A percentile compares a stretch with the other conserved stretches of the same genome.
Conservation (phyloP, 2,113 vertebrate genomes). For the Tichodroma muraria region DNA sequence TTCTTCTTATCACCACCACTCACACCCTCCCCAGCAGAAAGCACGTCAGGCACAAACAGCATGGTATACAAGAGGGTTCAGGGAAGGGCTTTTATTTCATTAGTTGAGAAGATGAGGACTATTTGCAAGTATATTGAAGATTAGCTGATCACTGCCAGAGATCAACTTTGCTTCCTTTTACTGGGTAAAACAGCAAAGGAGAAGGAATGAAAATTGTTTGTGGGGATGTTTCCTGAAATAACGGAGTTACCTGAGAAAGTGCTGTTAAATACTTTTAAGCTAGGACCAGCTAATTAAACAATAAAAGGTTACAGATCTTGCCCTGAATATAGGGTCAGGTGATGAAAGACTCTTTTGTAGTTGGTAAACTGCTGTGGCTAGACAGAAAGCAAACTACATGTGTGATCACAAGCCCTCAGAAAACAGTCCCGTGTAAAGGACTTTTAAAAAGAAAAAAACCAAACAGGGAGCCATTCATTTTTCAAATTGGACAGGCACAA, state of each 20-base stretch:
- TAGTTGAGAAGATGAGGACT: background rate
- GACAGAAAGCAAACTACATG: constrained; percentile 40
- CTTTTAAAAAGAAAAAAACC: background rate
- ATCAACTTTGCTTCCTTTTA: background rate
- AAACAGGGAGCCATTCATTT: background rate
- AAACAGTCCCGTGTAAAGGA: background rate
- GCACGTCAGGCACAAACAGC: background rate
- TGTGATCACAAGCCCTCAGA: constrained; percentile 5
- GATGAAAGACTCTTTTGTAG: constrained; percentile 36
- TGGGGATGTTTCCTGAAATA: background rate
- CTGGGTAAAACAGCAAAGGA: background rate
- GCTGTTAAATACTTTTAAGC: background rate
- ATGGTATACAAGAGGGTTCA: background rate
- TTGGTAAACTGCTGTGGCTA: background rate
- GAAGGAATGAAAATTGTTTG: background rate
- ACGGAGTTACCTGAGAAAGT: background rate
- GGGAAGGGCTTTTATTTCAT: background rate
- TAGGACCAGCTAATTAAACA: background rate
- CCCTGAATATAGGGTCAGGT: background rate
- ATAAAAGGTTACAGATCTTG: constrained; percentile 7
- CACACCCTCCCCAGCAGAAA: background rate
- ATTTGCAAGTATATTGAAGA: background rate
- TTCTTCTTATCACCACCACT: background rate
- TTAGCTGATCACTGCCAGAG: background rate
- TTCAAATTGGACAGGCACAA: constrained; percentile 12